Evolutionary conservation across 1,140 invertebrate genomes (phyloP).

Genomic region (Proctacanthus coquilletti): DNA sequence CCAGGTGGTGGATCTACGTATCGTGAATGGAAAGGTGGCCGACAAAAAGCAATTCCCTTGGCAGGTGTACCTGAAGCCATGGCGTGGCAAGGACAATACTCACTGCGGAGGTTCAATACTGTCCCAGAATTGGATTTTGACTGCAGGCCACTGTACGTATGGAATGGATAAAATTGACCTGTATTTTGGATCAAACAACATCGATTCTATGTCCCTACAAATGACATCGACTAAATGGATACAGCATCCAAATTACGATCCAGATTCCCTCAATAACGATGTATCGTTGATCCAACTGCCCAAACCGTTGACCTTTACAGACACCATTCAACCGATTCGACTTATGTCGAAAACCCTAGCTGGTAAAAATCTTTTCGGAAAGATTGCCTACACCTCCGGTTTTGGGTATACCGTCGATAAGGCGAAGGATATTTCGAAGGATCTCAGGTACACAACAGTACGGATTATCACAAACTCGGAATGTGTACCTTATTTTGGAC

Average conservation of each 20-base stretch:
- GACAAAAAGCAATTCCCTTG: not conserved
- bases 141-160: not conserved
- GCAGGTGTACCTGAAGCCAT: not conserved
- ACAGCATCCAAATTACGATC: not conserved
- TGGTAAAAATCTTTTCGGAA: not conserved
- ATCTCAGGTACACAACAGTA: not conserved
- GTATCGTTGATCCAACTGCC: not conserved
- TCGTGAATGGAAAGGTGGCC: not conserved
- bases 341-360: not conserved
- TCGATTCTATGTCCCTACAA: not conserved
- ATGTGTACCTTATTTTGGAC: not conserved
- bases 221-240: not conserved
- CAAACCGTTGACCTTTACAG: not conserved
- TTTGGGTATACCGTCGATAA: not conserved
- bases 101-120: not conserved
- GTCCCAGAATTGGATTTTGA: not conserved
- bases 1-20: too few species aligned
- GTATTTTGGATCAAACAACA: not conserved
- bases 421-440: not conserved
- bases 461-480: constrained; percentile 2
- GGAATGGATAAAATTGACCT: not conserved
- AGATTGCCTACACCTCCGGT: not conserved
- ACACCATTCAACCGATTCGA: not conserved
- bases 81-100: not conserved
- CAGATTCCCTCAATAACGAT: not conserved